Evolutionary conservation across 2,797 vertebrate genomes (phyloP).

Genomic region (Cryptoblepharus egeriae): DNA sequence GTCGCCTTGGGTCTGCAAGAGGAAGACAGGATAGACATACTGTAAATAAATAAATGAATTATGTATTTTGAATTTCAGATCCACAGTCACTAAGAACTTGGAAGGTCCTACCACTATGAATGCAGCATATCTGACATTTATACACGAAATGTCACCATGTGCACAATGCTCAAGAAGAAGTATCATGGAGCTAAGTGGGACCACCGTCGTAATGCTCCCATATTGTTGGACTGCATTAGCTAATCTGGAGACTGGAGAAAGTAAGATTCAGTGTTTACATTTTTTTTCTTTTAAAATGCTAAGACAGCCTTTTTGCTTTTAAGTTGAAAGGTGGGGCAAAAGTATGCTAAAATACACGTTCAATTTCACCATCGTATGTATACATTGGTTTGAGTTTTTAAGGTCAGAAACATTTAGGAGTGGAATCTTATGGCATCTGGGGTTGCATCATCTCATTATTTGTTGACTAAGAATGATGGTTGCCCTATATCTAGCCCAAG

Average conservation of each 20-base stretch:
- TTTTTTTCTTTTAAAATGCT: too few relatives aligned
- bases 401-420: neutral
- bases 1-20: too few relatives aligned
- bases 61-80: neutral
- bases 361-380: constrained; percentile 34
- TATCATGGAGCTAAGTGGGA: too few relatives aligned
- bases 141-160: too few relatives aligned
- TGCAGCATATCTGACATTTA: neutral
- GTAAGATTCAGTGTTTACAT: too few relatives aligned
- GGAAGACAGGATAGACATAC: too few relatives aligned
- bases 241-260: neutral
- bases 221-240: neutral
- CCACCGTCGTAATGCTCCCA: neutral
- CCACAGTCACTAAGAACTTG: neutral
- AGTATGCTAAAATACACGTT: too few relatives aligned
- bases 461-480: neutral
- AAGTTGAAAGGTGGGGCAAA: too few relatives aligned
- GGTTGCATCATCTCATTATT: constrained; percentile 17
- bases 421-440: constrained; percentile 22
- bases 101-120: neutral
- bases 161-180: too few relatives aligned
- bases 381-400: constrained; percentile 37
- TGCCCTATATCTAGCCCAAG: neutral
- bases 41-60: too few relatives aligned
- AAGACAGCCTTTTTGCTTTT: too few relatives aligned